These are phyloP conservation scores for Enteromius mattozi DNA, from an alignment of 2,797 vertebrate species.

Conservation along the genomic window DNA sequence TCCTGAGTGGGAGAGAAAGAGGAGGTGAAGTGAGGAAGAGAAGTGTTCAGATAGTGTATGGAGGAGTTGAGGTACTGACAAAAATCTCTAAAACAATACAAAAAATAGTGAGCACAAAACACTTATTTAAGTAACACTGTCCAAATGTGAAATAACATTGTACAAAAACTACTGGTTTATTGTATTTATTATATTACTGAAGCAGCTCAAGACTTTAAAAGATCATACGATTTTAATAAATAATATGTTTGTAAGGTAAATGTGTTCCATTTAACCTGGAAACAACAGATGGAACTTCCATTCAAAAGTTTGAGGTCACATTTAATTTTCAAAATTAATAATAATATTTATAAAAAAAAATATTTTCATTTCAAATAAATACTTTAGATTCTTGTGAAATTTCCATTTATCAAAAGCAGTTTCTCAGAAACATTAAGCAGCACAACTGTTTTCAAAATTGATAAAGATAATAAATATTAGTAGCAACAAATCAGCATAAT, in stretches of 20 bases:
- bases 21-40: neutral
- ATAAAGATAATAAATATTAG: neutral
- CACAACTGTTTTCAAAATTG: neutral
- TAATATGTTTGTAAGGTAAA: neutral
- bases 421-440: neutral
- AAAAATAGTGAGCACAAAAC: neutral
- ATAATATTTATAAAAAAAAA: neutral
- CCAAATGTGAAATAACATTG: neutral
- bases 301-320: neutral
- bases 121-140: neutral
- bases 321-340: neutral
- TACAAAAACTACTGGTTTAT: neutral
- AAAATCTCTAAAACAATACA: neutral
- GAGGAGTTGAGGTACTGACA: neutral
- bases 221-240: neutral
- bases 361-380: neutral
- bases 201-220: neutral
- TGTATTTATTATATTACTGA: too few relatives aligned
- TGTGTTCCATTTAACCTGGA: neutral
- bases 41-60: neutral
- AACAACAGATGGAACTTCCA: neutral
- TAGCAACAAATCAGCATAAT: neutral
- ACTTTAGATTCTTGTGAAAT: neutral
- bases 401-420: neutral
- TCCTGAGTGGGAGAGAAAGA: constrained; percentile 74